Conservation (phyloP, 1,140 invertebrate genomes). For the Meloidogyne chitwoodi region DNA sequence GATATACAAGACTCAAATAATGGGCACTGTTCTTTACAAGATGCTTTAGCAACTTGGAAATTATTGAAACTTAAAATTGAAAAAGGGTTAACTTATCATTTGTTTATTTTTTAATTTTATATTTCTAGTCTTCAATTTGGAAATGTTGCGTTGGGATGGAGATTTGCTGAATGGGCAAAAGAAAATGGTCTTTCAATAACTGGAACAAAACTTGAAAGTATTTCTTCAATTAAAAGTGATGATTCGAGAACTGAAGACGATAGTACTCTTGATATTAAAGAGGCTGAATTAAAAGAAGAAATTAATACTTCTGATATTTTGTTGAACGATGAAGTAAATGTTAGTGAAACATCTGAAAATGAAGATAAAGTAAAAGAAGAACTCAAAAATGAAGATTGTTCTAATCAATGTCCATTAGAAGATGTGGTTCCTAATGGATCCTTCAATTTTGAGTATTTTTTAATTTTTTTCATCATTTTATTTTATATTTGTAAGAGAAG, state of each 20-base stretch:
- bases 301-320: background rate
- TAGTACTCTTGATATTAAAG: background rate
- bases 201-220: constrained; percentile 4
- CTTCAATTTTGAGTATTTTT: background rate
- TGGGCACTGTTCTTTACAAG: constrained; percentile 31
- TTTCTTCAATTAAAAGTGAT: background rate
- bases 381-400: background rate
- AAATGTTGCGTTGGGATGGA: constrained; percentile 25
- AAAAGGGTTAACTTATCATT: constrained; percentile 24
- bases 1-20: constrained; percentile 22
- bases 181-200: constrained; percentile 21
- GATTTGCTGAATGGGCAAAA: constrained; percentile 17
- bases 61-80: constrained; percentile 27
- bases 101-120: background rate
- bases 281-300: background rate
- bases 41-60: constrained; percentile 30
- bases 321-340: background rate
- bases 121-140: constrained; percentile 20
- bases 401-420: background rate
- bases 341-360: background rate
- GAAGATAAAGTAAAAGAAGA: background rate
- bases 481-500: constrained; percentile 9
- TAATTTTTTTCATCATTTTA: background rate
- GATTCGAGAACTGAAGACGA: background rate
- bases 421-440: background rate